A percentile compares a stretch with the other conserved stretches of the same genome.
These are phyloP conservation scores for Redunca redunca DNA, from an alignment of 2,113 vertebrate species.

Conservation along the genomic window DNA sequence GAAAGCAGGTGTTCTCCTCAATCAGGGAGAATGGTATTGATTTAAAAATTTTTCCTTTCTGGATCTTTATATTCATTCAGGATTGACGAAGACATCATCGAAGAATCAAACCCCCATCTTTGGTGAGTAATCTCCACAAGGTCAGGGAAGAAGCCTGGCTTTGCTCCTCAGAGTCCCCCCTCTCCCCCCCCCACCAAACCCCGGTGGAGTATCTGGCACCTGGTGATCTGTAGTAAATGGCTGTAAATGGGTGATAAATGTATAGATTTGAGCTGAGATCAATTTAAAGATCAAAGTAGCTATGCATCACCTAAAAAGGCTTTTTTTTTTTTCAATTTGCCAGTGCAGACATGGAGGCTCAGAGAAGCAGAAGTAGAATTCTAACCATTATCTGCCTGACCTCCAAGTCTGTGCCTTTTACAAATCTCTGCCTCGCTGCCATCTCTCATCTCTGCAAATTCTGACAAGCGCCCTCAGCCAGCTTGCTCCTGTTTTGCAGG, in stretches of 20 bases:
- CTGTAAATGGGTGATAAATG: background rate
- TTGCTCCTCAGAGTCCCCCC: background rate
- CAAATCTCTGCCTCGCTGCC: background rate
- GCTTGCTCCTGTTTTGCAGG: background rate
- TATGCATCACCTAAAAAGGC: background rate
- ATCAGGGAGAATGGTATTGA: too few relatives aligned
- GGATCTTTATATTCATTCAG: background rate
- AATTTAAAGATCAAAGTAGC: background rate
- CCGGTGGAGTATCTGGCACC: too few relatives aligned
- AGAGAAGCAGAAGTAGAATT: background rate
- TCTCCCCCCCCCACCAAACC: background rate
- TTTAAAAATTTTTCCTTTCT: background rate
- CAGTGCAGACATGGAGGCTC: background rate
- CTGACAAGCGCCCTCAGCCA: background rate
- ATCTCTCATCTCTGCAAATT: background rate
- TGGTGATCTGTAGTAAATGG: background rate
- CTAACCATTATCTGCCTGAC: background rate
- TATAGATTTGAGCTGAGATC: background rate
- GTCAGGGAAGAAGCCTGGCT: background rate
- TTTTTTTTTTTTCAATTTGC: background rate
- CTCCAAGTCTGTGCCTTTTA: background rate
- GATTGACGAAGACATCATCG: fast-evolving
- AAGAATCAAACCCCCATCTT: background rate
- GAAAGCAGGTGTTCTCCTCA: background rate
- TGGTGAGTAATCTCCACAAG: background rate